Evolutionary conservation across 1,140 invertebrate genomes (phyloP), one percentile per base, ranked within the genome.

Genomic region (Drosophila kanapiae): DNA sequence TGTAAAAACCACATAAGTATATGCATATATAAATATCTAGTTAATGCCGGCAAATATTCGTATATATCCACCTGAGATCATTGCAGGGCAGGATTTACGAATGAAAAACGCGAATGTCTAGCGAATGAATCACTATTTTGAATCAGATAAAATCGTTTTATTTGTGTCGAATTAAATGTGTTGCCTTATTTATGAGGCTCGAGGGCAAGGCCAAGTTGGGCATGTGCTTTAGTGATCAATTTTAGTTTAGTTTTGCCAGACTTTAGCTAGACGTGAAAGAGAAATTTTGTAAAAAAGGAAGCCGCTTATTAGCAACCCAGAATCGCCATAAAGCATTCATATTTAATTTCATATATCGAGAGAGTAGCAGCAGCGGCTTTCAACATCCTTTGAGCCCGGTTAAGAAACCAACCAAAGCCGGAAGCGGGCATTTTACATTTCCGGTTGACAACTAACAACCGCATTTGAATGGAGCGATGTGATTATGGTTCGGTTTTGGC

Each of bases 301-400:
- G 27, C 40, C 10, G 10, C 11, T 29, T 29, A 74, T 78, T 67
- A 78, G 45, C 45, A 31, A 65, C 11, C 43, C 45, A 82, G 43
- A 68, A 54, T 35, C 13, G 9, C 43, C 42, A 49, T 51, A 37
- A 40, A 31, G 27, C 45, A 70, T 67, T 56, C 53, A 67, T 27
- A 78, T 64, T 33, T 65, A 76, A 81, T 81, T 58, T 59, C 11
- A 61, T 49, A 16, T 57, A 64, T 38, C 29, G 40, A 10, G 43
- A 27, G 42, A 61, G 42, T n/a, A n/a, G 27, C 23, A 23, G 23
- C 23, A 23, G 23, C 23, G 23, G 23, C 54, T 65, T 45, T 35
- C 23, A 38, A 75, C 82, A 86, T 86, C 82, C 82, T 86, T 79
- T 59, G 35, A 40, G 37, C 62, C 23, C 35, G 54, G 57, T 31